These are phyloP conservation scores for Tipula unca DNA, from an alignment of 2,888 invertebrate genomes.

Conservation along the genomic window DNA sequence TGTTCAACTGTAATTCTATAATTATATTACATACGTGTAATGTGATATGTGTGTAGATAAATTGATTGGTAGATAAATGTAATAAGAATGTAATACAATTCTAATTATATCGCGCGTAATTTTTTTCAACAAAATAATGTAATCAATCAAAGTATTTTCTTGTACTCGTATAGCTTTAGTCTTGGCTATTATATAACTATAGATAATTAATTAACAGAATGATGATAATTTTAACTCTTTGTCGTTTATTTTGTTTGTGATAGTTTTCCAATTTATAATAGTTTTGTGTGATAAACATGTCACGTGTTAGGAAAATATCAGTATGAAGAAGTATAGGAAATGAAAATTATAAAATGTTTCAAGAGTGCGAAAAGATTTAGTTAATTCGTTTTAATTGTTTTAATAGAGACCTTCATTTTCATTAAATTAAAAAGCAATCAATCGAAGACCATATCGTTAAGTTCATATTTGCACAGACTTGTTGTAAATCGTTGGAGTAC, in stretches of 20 bases:
- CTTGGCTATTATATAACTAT: neutral
- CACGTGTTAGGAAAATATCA: neutral
- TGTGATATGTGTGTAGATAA: neutral
- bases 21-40: slow-evolving; percentile 3
- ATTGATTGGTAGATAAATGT: neutral
- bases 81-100: neutral
- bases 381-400: neutral
- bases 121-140: neutral
- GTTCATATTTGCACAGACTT: no score
- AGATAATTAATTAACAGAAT: neutral
- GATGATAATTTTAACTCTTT: neutral
- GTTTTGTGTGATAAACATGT: neutral
- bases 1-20: neutral
- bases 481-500: no score
- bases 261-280: neutral
- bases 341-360: neutral
- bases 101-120: neutral
- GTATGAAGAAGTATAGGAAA: neutral
- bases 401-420: neutral
- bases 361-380: neutral
- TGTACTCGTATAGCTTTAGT: neutral
- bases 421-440: neutral
- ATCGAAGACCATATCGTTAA: no score
- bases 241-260: neutral
- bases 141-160: neutral